Percentiles rank a stretch among this genome's conserved stretches.
Conservation (phyloP, 2,113 vertebrate species). For the Orycteropus afer region DNA sequence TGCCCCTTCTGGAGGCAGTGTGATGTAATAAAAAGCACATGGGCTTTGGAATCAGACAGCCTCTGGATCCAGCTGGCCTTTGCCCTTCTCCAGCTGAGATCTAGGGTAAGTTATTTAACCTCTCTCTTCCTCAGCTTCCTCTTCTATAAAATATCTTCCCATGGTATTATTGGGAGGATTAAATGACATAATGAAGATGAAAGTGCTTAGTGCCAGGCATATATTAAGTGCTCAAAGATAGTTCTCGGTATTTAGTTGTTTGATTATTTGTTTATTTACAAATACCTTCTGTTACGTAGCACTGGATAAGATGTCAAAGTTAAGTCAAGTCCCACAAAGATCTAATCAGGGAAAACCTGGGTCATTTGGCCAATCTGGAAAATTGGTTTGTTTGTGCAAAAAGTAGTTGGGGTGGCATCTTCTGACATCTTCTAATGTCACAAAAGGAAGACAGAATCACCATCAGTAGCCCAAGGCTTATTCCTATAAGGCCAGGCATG, state of each 20-base stretch:
- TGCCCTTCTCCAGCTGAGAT: neutral
- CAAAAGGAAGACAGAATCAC: no score
- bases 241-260: neutral
- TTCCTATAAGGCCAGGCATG: no score
- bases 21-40: neutral
- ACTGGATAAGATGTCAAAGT: neutral
- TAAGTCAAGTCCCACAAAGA: neutral
- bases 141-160: neutral
- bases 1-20: neutral
- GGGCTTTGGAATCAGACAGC: neutral
- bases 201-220: neutral
- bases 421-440: no score
- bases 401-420: no score
- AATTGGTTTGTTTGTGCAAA: constrained; percentile 28
- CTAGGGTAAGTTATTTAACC: neutral
- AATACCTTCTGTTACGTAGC: no score
- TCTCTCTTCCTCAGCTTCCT: neutral
- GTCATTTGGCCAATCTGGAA: neutral
- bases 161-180: neutral
- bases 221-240: neutral
- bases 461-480: no score
- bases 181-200: neutral
- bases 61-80: neutral
- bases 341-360: neutral
- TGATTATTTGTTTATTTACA: no score